These are phyloP conservation scores for Lepus townsendii DNA, from an alignment of 2,797 vertebrate genomes.

Conservation along the genomic window DNA sequence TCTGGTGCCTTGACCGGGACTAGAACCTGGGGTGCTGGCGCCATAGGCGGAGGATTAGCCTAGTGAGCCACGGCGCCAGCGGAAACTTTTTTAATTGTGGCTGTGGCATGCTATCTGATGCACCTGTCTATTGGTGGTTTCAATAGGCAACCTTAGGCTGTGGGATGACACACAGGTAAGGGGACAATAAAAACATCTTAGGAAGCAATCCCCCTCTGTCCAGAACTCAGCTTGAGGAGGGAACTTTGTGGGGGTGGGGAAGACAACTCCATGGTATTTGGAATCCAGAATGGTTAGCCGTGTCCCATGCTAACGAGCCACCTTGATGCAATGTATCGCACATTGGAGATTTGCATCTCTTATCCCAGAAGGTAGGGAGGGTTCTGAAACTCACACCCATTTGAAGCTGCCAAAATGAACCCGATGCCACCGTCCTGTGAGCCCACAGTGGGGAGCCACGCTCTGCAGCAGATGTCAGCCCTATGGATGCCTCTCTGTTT, in stretches of 20 bases:
- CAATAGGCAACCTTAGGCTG: background rate
- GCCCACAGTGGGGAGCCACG: background rate
- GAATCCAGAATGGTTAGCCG: background rate
- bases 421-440: accelerated
- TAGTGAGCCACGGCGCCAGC: no score
- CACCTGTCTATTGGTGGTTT: slow-evolving; percentile 32
- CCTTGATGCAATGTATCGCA: background rate
- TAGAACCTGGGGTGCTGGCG: no score
- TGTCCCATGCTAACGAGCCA: background rate
- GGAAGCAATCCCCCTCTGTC: background rate
- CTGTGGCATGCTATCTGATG: background rate
- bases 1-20: no score
- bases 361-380: background rate
- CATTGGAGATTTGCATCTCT: background rate
- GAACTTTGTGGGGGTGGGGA: background rate
- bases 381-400: background rate
- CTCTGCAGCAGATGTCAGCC: background rate
- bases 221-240: background rate
- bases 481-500: background rate
- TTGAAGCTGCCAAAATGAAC: background rate
- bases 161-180: background rate
- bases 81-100: background rate
- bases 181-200: background rate
- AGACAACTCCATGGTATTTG: background rate
- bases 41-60: no score